Evolutionary conservation across 2,113 vertebrate species (phyloP), one percentile per base, ranked within the genome.

Genomic region (Phodopus roborovskii): DNA sequence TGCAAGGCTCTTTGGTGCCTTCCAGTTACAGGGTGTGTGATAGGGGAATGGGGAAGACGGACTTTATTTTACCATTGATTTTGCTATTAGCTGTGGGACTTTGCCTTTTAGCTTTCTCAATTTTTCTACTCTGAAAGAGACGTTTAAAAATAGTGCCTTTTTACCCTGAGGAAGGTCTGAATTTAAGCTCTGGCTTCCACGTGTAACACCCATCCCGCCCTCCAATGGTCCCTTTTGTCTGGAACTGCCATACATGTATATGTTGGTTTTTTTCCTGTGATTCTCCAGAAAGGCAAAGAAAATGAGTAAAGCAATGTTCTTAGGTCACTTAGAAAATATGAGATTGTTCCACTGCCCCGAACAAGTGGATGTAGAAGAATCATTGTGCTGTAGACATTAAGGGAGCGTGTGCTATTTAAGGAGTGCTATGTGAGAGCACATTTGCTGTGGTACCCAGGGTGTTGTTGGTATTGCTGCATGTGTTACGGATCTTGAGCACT

Each of bases 401-500:
- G 99, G 99, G 99, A 96, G 99, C 99, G 97, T 99, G 99, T 92
- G 99, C 99, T 92, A 91, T 99, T 97, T 99, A 99, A 97, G 99
- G 99, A 36, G 99, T 99, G 99, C 99, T 99, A 68, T 99, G 99
- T 95, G 99, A 98, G 99, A 24, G 98, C 99, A 11, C 53, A 13
- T 15, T 45, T 99, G 99, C 95, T 99, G 99, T 24, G 98, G 99
- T 94, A 99, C 99, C 94, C 99, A 99, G 85, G 99, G 99, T 36
- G 99, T 99, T 93, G 99, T 99, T 20, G 99, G 99, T 96, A 98
- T 99, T 97, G 99, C 99, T 73, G 99, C 62, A 2, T 99, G 99
- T n/a, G 99, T 99, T 96, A 99, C 99, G 98, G 99, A 99, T n/a
- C 99, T 99, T 96, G 99, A 99, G 98, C 99, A 99, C 98, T 99